Evolutionary conservation across 1,140 invertebrate species (phyloP), one percentile per base, ranked within the genome.

Genomic region (Hesperophylax magnus): DNA sequence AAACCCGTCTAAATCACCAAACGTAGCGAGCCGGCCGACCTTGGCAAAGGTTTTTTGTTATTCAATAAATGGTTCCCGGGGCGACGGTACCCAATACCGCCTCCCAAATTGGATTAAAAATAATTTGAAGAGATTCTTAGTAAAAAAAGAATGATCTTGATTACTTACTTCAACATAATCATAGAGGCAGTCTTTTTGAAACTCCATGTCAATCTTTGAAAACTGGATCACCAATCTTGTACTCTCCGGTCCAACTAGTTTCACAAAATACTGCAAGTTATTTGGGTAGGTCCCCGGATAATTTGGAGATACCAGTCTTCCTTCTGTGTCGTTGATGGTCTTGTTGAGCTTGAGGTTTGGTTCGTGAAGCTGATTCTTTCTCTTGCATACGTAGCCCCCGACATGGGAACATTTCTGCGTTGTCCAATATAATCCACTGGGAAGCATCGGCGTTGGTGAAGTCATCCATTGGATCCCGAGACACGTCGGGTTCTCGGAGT

Each of bases 161-260:
- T 8, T 53, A 72, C 39, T 85, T 47, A 92, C 87, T 85, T 93
- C 91, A 24, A 96, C 88, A 86, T 91, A 95, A 87, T 96, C 95
- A 86, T 96, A 96, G 0, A 96, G 89, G 85, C 95, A 96, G 79
- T 95, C 91, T 22, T 91, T 88, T 87, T 96, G 95, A 77, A 90
- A 90, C 86, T 96, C 95, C 9, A 96, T 84, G 83, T 95, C 94
- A 9, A 96, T 87, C 54, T 90, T 88, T 14, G 91, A 86, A 84
- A 95, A 94, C 79, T 92, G 91, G 67, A 95, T 86, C 0, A 95
- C 91, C 0, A 95, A 90, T 18, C 94, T 86, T 1, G 92, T 92
- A 67, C 90, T 88, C 4, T 91, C 86, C 0, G 94, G 93, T 14
- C 92, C 92, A 17, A 89, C 85, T 2, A 95, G 90, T 77, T 91